Conservation (phyloP, 1,140 invertebrate genomes). For the Lerema accius region DNA sequence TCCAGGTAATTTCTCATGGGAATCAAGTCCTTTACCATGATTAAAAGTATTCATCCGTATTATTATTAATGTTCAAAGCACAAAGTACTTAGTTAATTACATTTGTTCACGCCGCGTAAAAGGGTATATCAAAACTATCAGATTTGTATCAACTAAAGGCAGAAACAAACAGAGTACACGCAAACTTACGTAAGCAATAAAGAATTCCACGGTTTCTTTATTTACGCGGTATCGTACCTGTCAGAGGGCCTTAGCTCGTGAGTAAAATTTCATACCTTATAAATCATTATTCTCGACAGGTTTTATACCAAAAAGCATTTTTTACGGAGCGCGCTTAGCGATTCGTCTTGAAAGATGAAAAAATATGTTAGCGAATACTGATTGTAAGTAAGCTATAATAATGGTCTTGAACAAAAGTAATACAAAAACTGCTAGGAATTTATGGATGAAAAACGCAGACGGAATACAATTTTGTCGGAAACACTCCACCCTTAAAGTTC, state of each 20-base stretch:
- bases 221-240: slow-evolving; percentile 20
- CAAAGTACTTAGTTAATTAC: too few species aligned
- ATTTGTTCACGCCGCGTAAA: too few species aligned
- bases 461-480: slow-evolving; percentile 19
- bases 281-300: slow-evolving; percentile 34
- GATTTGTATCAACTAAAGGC: too few species aligned
- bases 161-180: too few species aligned
- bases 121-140: too few species aligned
- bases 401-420: neutral
- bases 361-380: slow-evolving; percentile 2
- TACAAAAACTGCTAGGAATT: neutral
- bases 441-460: neutral
- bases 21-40: too few species aligned
- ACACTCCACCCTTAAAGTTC: slow-evolving; percentile 11
- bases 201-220: slow-evolving; percentile 31
- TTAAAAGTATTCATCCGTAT: too few species aligned
- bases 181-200: neutral
- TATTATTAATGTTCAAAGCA: too few species aligned
- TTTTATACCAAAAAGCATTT: neutral
- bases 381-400: neutral
- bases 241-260: slow-evolving; percentile 20
- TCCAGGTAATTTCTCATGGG: too few species aligned
- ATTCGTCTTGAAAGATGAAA: neutral
- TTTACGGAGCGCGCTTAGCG: neutral
- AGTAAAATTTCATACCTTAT: slow-evolving; percentile 38